These are phyloP conservation scores for Pherbina coryleti DNA, from an alignment of 2,888 invertebrate genomes.

Conservation along the genomic window DNA sequence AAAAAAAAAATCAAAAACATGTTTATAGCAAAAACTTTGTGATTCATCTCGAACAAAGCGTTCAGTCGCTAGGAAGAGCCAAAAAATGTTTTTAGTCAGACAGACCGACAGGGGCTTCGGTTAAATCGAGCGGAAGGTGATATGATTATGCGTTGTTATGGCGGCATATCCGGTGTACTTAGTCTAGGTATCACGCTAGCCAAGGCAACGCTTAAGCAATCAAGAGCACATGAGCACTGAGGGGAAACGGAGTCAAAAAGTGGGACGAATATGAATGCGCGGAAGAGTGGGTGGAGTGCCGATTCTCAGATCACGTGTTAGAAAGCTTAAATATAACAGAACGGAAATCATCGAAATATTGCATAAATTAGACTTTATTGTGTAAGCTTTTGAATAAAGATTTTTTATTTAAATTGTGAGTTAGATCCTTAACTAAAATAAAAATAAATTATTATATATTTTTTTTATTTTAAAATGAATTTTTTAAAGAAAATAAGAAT, in stretches of 20 bases:
- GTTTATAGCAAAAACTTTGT: conserved; percentile 23
- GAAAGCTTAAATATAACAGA: too few relatives aligned
- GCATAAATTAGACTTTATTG: too few relatives aligned
- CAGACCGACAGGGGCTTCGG: conserved; percentile 46
- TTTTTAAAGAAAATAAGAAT: too few relatives aligned
- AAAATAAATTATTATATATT: too few relatives aligned
- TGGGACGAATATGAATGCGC: too few relatives aligned
- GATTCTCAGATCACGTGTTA: too few relatives aligned
- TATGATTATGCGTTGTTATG: conserved; percentile 64
- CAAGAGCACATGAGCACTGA: neutral
- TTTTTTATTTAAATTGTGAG: too few relatives aligned
- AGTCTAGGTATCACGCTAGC: neutral
- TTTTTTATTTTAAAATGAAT: too few relatives aligned
- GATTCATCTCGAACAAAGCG: conserved; percentile 23
- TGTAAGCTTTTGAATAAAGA: too few relatives aligned
- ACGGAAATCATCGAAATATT: too few relatives aligned
- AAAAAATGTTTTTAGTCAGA: conserved; percentile 6
- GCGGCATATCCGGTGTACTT: conserved; percentile 44
- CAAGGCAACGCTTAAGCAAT: conserved; percentile 28
- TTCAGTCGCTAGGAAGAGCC: conserved; percentile 27
- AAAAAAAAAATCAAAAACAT: conserved; percentile 1
- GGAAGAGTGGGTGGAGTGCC: too few relatives aligned
- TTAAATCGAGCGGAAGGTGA: conserved; percentile 69
- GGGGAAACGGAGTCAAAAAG: neutral
- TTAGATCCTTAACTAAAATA: too few relatives aligned